phyloP scores from a whole-genome alignment of 2,888 invertebrate genomes.

The Sinhomidia bicolor region DNA sequence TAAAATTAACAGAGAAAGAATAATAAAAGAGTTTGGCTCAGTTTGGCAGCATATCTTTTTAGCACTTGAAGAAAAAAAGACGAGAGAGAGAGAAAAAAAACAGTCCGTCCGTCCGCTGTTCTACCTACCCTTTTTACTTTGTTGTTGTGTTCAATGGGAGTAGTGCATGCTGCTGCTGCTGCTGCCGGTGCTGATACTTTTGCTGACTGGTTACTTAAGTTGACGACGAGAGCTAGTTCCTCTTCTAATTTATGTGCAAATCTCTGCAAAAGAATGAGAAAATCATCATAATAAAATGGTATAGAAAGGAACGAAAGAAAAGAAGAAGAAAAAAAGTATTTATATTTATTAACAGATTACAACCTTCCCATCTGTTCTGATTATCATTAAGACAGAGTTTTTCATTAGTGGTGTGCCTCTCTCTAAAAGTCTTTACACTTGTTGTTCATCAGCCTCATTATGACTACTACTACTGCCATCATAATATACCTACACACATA shows the following conservation, averaged over 20 bases:
- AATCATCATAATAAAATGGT: constrained; percentile 41
- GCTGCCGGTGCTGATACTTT: too few species aligned
- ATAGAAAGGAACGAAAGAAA: neutral
- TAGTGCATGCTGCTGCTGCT: too few species aligned
- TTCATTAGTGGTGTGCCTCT: constrained; percentile 59
- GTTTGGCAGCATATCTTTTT: neutral
- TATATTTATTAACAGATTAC: constrained; percentile 72
- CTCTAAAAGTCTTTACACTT: constrained; percentile 59
- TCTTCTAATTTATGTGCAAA: constrained; percentile 70
- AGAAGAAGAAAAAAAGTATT: constrained; percentile 52
- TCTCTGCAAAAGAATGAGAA: constrained; percentile 52
- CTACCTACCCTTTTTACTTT: constrained; percentile 12
- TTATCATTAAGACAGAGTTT: constrained; percentile 70
- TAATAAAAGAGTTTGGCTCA: neutral
- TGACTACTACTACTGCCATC: neutral
- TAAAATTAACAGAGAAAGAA: constrained; percentile 67
- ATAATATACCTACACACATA: too few species aligned
- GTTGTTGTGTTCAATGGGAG: neutral
- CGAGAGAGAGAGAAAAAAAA: too few species aligned
- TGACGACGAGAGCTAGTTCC: constrained; percentile 51
- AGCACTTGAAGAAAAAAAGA: neutral
- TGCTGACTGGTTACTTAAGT: neutral
- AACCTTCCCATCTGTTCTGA: constrained; percentile 69
- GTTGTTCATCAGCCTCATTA: constrained; percentile 31
- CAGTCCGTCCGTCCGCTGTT: too few species aligned